These are phyloP conservation scores for Trichogramma pretiosum DNA, from an alignment of 1,140 invertebrate genomes.

Conservation along the genomic window DNA sequence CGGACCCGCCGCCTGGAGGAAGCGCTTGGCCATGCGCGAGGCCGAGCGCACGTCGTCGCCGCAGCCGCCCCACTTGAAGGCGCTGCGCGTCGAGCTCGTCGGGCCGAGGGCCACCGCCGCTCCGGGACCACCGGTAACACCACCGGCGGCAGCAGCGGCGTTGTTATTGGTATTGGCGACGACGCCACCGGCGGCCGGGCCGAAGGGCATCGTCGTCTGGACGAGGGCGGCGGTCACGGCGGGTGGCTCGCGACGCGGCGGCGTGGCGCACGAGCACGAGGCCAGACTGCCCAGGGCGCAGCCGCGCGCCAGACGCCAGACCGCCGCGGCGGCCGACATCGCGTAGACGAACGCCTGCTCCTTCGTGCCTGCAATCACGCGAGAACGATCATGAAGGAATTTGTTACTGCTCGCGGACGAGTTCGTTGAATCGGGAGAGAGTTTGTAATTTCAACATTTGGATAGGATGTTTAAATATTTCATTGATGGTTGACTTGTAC, in stretches of 20 bases:
- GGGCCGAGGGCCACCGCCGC: conserved; percentile 29
- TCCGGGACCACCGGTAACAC: no score
- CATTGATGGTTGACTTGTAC: no score
- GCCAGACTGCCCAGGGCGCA: conserved; percentile 57
- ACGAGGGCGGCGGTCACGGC: conserved; percentile 36
- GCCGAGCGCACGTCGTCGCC: conserved; percentile 58
- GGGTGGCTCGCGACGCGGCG: conserved; percentile 47
- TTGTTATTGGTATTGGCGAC: no score
- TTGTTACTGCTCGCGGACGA: no score
- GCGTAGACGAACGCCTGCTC: conserved; percentile 72
- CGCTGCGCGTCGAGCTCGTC: conserved; percentile 38
- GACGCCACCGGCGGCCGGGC: conserved; percentile 31
- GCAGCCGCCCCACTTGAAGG: conserved; percentile 66
- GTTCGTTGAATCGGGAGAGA: no score
- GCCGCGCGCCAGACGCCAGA: conserved; percentile 61
- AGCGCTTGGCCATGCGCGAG: conserved; percentile 52
- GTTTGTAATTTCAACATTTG: no score
- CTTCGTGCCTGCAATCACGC: conserved; percentile 52
- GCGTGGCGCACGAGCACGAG: conserved; percentile 56
- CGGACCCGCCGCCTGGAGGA: conserved; percentile 44
- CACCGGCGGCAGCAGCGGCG: conserved; percentile 8
- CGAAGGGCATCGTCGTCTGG: no score
- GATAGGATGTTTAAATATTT: no score
- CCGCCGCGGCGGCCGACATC: conserved; percentile 60
- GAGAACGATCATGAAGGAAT: neutral